A percentile compares a stretch with the other conserved stretches of the same genome.
Evolutionary conservation across 2,888 invertebrate species (phyloP).

Genomic region (Sinohyriopsis cumingii): DNA sequence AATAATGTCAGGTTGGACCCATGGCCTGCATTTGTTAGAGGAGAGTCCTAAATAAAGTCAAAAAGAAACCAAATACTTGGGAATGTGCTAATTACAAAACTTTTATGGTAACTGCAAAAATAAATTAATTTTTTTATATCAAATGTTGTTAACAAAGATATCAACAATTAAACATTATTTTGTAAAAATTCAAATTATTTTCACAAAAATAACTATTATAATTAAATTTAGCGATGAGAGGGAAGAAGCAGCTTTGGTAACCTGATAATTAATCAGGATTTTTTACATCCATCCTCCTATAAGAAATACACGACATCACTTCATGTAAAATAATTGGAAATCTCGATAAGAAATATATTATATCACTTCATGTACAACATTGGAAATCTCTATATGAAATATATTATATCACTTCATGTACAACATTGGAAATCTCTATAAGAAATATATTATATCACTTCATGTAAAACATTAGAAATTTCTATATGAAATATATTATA

Average conservation of each 20-base stretch:
- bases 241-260: too few species aligned
- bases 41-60: slow-evolving; percentile 77
- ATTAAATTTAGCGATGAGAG: too few species aligned
- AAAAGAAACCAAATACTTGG: too few species aligned
- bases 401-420: neutral
- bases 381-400: neutral
- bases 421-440: neutral
- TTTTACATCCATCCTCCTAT: too few species aligned
- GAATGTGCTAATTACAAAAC: neutral
- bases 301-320: too few species aligned
- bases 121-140: neutral
- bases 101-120: neutral
- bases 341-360: neutral
- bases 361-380: neutral
- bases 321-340: neutral
- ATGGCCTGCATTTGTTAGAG: slow-evolving; percentile 91
- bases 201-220: too few species aligned
- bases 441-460: neutral
- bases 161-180: too few species aligned
- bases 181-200: too few species aligned
- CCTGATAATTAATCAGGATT: too few species aligned
- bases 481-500: too few species aligned
- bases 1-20: slow-evolving; percentile 94
- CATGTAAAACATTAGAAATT: slow-evolving; percentile 8
- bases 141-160: too few species aligned